phyloP scores from a whole-genome alignment of 1,140 invertebrate species.

The Mizuhopecten yessoensis region DNA sequence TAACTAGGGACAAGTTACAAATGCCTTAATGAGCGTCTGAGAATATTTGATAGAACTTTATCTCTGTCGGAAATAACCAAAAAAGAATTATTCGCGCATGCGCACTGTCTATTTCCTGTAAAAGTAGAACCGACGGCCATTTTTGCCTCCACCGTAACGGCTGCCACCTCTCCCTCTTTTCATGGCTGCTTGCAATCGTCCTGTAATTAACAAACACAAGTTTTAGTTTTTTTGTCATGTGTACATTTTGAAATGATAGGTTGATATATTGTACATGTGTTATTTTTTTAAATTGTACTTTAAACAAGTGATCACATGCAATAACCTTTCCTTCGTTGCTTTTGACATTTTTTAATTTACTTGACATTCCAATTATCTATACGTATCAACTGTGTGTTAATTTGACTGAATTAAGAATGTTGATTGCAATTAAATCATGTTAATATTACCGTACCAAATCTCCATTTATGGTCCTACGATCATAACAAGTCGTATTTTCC shows the following conservation, averaged over 20 bases:
- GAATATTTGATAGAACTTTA: neutral
- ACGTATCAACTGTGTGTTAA: no score
- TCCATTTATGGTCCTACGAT: no score
- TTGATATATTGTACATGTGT: no score
- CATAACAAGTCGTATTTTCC: no score
- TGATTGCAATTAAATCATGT: no score
- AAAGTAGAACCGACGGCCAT: neutral
- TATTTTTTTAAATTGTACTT: neutral
- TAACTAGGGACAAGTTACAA: neutral
- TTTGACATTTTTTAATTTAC: no score
- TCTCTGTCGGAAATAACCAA: neutral
- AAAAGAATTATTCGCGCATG: neutral
- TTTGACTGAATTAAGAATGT: no score
- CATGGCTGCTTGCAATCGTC: neutral
- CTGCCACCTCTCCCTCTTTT: neutral
- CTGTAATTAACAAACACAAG: neutral
- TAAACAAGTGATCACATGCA: no score
- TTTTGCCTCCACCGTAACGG: neutral
- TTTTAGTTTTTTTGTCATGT: neutral
- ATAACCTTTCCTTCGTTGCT: no score
- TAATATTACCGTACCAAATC: no score
- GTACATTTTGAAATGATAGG: no score
- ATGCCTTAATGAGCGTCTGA: neutral
- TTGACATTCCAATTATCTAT: no score
- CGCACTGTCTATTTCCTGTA: neutral